Percentiles rank a stretch among this genome's conserved stretches.
These are phyloP conservation scores for Pterophyllum scalare DNA, from an alignment of 2,113 vertebrate genomes.

Conservation along the genomic window DNA sequence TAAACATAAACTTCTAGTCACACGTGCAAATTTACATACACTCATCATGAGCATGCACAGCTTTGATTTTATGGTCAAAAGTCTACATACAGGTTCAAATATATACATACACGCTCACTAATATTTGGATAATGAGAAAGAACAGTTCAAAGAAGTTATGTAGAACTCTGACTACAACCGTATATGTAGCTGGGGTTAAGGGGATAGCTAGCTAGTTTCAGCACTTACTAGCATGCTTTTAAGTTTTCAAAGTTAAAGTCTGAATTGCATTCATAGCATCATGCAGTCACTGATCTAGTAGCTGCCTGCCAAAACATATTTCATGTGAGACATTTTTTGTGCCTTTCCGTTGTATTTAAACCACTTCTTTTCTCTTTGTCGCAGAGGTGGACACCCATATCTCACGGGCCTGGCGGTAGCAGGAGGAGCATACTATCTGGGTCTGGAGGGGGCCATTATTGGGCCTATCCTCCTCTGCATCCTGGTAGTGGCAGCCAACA, in stretches of 20 bases:
- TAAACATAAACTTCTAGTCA: too few species aligned
- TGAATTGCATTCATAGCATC: not conserved
- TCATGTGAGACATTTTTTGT: not conserved
- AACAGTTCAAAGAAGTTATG: too few species aligned
- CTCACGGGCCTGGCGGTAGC: slow-evolving; percentile 96
- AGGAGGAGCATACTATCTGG: slow-evolving; percentile 95
- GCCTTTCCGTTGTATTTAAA: not conserved
- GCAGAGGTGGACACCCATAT: slow-evolving; percentile 96
- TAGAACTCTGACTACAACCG: not conserved
- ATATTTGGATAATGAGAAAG: too few species aligned
- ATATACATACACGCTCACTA: too few species aligned
- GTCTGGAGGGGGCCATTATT: slow-evolving; percentile 97
- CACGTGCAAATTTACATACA: too few species aligned
- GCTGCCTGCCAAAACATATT: not conserved
- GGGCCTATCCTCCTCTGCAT: slow-evolving; percentile 98
- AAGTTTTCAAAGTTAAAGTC: not conserved
- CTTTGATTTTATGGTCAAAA: too few species aligned
- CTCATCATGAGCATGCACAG: too few species aligned
- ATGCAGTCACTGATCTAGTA: not conserved
- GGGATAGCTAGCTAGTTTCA: not conserved
- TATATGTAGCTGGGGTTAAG: not conserved
- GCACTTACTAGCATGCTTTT: not conserved
- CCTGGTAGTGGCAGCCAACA: slow-evolving; percentile 97
- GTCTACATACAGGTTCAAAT: not conserved
- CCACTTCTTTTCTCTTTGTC: not conserved